Evolutionary conservation across 30 jellyfish, hydroid and myxozoan genomes (phyloP), one percentile per base, ranked within the genome.

Genomic region (Pelagia noctiluca): DNA sequence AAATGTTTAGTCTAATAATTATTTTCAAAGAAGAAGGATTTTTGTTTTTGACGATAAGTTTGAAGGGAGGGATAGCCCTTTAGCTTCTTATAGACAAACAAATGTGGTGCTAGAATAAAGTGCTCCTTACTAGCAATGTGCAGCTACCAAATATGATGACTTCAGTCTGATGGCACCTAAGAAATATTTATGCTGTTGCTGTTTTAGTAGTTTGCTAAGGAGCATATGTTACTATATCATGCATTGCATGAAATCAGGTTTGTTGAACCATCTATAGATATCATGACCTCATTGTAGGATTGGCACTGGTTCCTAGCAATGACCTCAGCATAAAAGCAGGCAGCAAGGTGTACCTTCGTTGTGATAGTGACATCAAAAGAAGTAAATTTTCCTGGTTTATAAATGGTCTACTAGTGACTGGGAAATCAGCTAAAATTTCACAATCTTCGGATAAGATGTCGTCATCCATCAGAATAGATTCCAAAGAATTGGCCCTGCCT

Each of bases 361-460:
- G 89, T 76, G 25, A 35, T 18, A 22, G 71, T 61, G 89, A 34
- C 1, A 65, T 33, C 22, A 26, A 24, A 24, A 64, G 33, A 2
- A 10, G 80, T n/a, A 62, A 66, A 0, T 77, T 77, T 34, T 26
- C 35, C 48, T 77, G 89, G 89, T 62, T 77, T n/a, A 33, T 77
- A 13, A 60, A 77, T 36, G 89, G 79, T 12, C 65, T 25, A 11
- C 65, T 42, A 5, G 12, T 3, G 0, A 29, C 63, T 29, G 62
- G 67, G 78, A 38, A 78, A 35, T 23, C 50, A 34, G 46, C 65
- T 30, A 77, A 62, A 35, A 50, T 75, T 13, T 24, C 87, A 2
- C 0, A 35, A 24, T 38, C 60, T 42, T 26, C 29, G 22, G 61
- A 63, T 46, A 71, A 80, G 11, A 80, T 32, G 8, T 42, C 57